Evolutionary conservation across 2,888 invertebrate species (phyloP).

Genomic region (Aquatica leii): DNA sequence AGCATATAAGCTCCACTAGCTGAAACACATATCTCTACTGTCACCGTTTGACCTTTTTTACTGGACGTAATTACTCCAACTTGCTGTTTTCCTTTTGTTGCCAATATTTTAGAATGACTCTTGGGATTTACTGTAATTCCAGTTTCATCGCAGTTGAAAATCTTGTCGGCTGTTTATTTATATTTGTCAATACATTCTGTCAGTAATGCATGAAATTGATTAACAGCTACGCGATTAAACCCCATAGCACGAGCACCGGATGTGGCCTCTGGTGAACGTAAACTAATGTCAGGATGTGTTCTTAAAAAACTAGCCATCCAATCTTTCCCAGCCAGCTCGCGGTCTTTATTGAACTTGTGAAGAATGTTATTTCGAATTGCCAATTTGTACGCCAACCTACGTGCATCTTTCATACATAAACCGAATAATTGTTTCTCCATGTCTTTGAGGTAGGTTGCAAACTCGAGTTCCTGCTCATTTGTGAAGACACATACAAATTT

Average conservation of each 20-base stretch:
- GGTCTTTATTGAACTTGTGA: neutral
- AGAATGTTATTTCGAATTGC: no score
- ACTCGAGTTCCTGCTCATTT: neutral
- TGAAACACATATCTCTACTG: conserved; percentile 26
- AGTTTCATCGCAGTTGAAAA: conserved; percentile 42
- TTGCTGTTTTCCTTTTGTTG: conserved; percentile 46
- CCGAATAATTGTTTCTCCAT: no score
- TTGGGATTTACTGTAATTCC: conserved; percentile 46
- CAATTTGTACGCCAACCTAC: neutral
- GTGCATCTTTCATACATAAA: no score
- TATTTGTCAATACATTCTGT: conserved; percentile 2
- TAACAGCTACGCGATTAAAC: neutral
- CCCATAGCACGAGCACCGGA: neutral
- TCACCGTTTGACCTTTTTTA: conserved; percentile 40
- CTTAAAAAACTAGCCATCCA: neutral
- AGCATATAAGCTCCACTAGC: conserved; percentile 46
- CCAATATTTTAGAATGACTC: conserved; percentile 43
- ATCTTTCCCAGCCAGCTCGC: neutral
- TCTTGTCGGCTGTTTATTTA: conserved; percentile 10
- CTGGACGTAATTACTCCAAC: conserved; percentile 46
- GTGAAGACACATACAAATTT: neutral
- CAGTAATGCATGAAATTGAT: neutral
- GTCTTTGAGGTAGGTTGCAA: neutral
- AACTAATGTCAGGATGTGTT: neutral
- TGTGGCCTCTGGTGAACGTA: neutral